Conservation (phyloP, 2,888 invertebrate genomes). For the Pyrgus malvae region DNA sequence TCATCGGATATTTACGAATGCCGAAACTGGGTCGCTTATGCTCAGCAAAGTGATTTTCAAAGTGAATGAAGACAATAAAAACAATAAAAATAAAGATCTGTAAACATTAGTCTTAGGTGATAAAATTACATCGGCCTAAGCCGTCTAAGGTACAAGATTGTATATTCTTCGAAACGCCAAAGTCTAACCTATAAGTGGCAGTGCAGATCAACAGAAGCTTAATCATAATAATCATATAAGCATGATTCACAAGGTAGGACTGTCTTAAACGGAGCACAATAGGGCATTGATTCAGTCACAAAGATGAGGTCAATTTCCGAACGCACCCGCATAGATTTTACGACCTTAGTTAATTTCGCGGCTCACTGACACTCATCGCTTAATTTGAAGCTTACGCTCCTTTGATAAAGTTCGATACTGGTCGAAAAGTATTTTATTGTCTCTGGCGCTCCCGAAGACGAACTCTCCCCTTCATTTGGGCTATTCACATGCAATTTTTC, state of each 20-base stretch:
- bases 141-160: too few species aligned
- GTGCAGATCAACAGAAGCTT: too few species aligned
- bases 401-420: conserved; percentile 20
- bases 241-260: conserved; percentile 3
- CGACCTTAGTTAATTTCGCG: conserved; percentile 34
- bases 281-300: conserved; percentile 37
- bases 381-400: conserved; percentile 21
- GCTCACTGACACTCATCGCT: conserved; percentile 11
- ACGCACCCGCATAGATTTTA: conserved; percentile 55
- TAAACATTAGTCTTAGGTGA: too few species aligned
- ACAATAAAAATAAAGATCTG: too few species aligned
- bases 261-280: conserved; percentile 27
- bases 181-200: too few species aligned
- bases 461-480: conserved; percentile 57
- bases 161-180: too few species aligned
- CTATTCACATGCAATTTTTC: conserved; percentile 73
- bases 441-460: conserved; percentile 2
- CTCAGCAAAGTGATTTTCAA: too few species aligned
- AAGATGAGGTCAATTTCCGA: conserved; percentile 56
- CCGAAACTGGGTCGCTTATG: too few species aligned
- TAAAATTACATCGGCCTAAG: too few species aligned
- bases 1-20: too few species aligned
- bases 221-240: too few species aligned
- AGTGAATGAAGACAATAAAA: too few species aligned
- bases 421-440: conserved; percentile 17